phyloP scores from a whole-genome alignment of 2,888 invertebrate species.

The Ichneumoninae sp. region DNA sequence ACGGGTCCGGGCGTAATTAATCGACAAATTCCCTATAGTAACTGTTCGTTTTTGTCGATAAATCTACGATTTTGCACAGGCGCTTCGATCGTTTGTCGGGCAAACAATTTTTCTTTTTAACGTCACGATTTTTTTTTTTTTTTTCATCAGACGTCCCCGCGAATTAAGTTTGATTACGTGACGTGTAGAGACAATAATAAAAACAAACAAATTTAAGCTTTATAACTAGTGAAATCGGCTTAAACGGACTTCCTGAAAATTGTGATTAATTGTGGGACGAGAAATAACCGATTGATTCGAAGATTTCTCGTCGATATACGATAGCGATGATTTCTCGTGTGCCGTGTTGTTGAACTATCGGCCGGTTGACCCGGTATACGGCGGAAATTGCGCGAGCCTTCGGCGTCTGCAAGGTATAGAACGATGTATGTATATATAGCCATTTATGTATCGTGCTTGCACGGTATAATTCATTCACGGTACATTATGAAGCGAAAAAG shows the following conservation, averaged over 20 bases:
- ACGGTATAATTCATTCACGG: slow-evolving; percentile 16
- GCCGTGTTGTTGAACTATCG: slow-evolving; percentile 8
- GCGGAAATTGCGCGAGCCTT: neutral
- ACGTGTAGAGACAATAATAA: neutral
- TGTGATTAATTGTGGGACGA: neutral
- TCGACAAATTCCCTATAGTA: slow-evolving; percentile 15
- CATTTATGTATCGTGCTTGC: neutral
- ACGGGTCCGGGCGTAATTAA: slow-evolving; percentile 8
- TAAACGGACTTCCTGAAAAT: no score
- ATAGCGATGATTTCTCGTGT: neutral
- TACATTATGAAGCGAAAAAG: slow-evolving; percentile 27
- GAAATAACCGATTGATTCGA: neutral
- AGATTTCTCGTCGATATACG: neutral
- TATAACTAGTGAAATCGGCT: no score
- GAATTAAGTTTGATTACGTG: neutral
- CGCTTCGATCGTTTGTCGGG: neutral
- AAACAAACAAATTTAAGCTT: neutral
- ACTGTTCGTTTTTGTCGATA: slow-evolving; percentile 6
- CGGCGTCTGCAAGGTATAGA: neutral
- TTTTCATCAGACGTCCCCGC: no score
- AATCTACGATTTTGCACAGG: neutral
- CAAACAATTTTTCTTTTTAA: neutral
- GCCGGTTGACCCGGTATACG: slow-evolving; percentile 17
- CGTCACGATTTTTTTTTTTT: neutral
- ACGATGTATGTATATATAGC: neutral